These are phyloP conservation scores for Channallabes apus DNA, from an alignment of 2,797 vertebrate species.

Conservation along the genomic window DNA sequence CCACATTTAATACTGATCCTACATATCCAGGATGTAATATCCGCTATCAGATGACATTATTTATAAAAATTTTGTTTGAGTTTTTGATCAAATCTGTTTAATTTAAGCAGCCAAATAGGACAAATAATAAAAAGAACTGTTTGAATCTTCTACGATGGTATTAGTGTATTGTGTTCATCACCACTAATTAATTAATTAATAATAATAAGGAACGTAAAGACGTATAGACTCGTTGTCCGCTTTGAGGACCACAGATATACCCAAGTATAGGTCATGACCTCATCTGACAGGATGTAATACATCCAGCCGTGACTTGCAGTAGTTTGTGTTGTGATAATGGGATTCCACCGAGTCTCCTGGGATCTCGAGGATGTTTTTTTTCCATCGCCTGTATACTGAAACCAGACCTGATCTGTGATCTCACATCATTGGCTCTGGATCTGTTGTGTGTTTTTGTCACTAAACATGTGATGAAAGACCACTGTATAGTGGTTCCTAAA, in stretches of 20 bases:
- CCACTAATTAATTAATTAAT: too few species aligned
- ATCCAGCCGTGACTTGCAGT: not conserved
- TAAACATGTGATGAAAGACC: not conserved
- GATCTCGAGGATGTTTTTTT: not conserved
- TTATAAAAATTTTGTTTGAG: too few species aligned
- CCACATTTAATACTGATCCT: too few species aligned
- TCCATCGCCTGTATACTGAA: not conserved
- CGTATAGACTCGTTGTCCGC: too few species aligned
- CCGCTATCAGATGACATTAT: not conserved
- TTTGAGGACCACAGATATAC: not conserved
- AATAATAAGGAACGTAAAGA: not conserved
- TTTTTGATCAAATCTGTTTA: not conserved
- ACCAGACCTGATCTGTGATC: not conserved
- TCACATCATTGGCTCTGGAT: not conserved
- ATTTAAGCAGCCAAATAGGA: not conserved
- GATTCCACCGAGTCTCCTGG: not conserved
- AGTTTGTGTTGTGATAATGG: not conserved
- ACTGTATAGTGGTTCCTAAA: conserved; percentile 3
- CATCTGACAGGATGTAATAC: not conserved
- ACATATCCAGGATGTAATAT: not conserved
- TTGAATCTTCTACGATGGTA: not conserved
- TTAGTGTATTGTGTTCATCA: not conserved
- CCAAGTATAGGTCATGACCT: not conserved
- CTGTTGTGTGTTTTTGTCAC: not conserved
- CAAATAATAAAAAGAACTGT: not conserved